Base-by-base conservation (phyloP, 2,797 vertebrate genomes). In the Melanotaenia trifasciata region DNA sequence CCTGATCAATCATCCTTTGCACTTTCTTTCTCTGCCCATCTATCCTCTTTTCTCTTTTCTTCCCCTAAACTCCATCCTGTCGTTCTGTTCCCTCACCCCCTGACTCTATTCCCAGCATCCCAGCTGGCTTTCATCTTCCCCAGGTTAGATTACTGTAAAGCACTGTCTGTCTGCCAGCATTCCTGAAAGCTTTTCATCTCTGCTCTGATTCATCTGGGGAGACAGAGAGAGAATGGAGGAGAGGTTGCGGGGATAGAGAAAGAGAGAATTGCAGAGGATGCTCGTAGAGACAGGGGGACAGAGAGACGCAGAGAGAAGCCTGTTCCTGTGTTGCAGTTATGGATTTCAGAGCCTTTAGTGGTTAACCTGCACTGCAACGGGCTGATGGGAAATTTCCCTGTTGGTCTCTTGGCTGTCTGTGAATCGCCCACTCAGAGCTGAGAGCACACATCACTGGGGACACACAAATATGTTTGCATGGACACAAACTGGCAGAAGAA, bases 61-160 rank as follows among this genome's bases (percentile, higher is more conserved):
- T 74, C 64, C 68, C 77, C 70, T 80, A 87, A 86, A 80, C 79
- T 80, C 65, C 45, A 79, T 80, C 76, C 73, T 47, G 74, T 86
- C 70, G 1, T 71, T 81, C 78, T 84, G 67, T 71, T 75, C 57
- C 81, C 82, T 89, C 87, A 82, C 80, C 64, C 53, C 53, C 69
- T 59, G 20, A 12, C 80, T 87, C 71, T 79, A 85, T 86, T 88
- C 87, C 87, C 89, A 89, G 84, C 70, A 79, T 87, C 90, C 90
- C 90, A 84, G 70, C 76, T 71, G 86, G 87, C 92, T 93, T 94
- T 93, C 91, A 94, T 93, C 92, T 93, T 91, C 89, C 84, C 85
- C 90, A 93, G 92, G 91, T 94, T 93, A 93, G 93, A 94, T 95
- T 93, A 94, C 92, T 89, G 89, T 93, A 92, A 93, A 93, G 89